A percentile compares a stretch with the other conserved stretches of the same genome.
These are phyloP conservation scores for Lytechinus pictus DNA, from an alignment of 35 echinoderm and acorn worm genomes.

Conservation along the genomic window DNA sequence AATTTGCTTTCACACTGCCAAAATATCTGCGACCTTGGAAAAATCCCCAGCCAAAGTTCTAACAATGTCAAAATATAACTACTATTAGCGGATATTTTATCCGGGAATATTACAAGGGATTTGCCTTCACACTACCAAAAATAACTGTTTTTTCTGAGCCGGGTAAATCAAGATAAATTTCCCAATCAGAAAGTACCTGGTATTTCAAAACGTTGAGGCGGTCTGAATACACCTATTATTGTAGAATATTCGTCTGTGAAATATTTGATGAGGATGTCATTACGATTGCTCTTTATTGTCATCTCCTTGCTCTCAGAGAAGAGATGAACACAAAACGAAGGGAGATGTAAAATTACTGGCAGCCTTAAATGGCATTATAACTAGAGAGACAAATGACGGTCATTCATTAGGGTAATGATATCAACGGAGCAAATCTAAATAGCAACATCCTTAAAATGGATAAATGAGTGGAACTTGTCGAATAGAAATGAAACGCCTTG, in stretches of 20 bases:
- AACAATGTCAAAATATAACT: too few species aligned
- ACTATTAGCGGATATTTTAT: too few species aligned
- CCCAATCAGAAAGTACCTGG: too few species aligned
- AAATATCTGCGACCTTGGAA: too few species aligned
- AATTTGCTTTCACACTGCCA: too few species aligned
- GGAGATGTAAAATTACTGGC: not conserved
- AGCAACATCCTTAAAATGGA: not conserved
- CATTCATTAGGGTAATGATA: constrained; percentile 19
- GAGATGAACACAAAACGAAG: not conserved
- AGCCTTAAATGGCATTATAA: not conserved
- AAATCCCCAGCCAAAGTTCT: too few species aligned
- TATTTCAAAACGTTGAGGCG: too few species aligned
- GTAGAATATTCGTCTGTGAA: not conserved
- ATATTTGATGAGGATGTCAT: not conserved
- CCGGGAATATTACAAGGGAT: too few species aligned
- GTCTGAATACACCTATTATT: too few species aligned
- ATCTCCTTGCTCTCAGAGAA: not conserved
- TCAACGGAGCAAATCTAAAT: not conserved
- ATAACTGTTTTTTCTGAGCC: too few species aligned
- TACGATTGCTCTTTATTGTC: not conserved
- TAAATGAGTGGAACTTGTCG: not conserved
- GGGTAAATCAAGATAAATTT: too few species aligned
- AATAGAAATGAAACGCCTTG: not conserved
- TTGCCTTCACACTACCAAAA: too few species aligned
- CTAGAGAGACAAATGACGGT: not conserved